These are phyloP conservation scores for Sturnus vulgaris DNA, from an alignment of 2,113 vertebrate genomes.

Conservation along the genomic window DNA sequence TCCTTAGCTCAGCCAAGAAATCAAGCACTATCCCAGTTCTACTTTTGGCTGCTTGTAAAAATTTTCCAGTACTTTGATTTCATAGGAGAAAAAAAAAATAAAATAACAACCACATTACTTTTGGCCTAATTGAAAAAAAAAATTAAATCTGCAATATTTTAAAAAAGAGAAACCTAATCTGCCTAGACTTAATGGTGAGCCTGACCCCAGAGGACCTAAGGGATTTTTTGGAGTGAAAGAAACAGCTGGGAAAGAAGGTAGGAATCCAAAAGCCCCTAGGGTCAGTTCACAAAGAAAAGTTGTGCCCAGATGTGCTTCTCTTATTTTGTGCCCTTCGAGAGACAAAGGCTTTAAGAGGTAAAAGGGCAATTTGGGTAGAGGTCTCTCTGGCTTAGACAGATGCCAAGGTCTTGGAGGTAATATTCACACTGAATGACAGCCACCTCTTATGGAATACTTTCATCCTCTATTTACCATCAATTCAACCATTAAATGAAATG, in stretches of 20 bases:
- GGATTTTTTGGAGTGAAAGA: conserved; percentile 71
- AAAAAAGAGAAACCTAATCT: conserved; percentile 70
- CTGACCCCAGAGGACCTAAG: conserved; percentile 59
- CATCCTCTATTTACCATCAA: background rate
- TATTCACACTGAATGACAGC: background rate
- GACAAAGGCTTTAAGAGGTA: conserved; percentile 68
- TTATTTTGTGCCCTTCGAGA: conserved; percentile 30
- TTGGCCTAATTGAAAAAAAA: background rate
- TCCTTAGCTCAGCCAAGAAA: background rate
- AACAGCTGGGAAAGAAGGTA: conserved; percentile 65
- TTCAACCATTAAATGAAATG: background rate
- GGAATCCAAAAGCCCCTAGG: background rate
- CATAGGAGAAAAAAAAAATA: background rate
- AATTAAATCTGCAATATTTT: background rate
- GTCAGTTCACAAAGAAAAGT: background rate
- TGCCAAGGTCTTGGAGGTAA: conserved; percentile 65
- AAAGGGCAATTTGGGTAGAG: conserved; percentile 51
- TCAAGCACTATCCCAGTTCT: background rate
- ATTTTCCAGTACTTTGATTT: background rate
- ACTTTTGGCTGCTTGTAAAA: background rate
- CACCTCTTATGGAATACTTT: background rate
- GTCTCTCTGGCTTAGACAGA: conserved; percentile 61
- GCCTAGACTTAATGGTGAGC: conserved; percentile 53
- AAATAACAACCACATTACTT: background rate
- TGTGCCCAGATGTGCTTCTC: background rate